phyloP scores from a whole-genome alignment of 2,113 vertebrate species.

The Strigops habroptila region DNA sequence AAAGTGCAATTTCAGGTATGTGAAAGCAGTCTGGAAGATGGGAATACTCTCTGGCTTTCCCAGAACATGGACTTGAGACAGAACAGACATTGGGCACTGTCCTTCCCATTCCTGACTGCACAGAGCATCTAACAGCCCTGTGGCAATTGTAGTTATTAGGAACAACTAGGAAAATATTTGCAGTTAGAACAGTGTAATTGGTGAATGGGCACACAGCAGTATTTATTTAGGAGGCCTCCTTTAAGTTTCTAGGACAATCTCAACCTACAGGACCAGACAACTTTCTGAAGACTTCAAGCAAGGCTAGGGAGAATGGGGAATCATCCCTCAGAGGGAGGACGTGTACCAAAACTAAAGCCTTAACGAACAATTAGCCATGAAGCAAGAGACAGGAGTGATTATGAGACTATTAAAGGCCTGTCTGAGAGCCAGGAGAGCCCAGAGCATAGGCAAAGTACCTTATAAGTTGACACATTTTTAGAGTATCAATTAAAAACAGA shows the following conservation, averaged over 20 bases:
- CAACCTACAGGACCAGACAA: background rate
- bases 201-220: background rate
- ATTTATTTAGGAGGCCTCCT: background rate
- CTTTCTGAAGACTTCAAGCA: background rate
- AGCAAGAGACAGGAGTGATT: background rate
- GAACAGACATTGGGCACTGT: background rate
- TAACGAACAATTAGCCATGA: background rate
- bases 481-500: conserved; percentile 7
- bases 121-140: background rate
- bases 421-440: background rate
- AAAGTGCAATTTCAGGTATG: background rate
- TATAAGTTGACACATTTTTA: background rate
- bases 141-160: background rate
- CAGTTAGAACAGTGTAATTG: background rate
- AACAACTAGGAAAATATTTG: background rate
- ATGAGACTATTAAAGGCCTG: background rate
- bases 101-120: background rate
- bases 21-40: background rate
- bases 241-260: background rate
- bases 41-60: background rate
- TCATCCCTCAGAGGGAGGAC: background rate
- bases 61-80: background rate
- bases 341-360: background rate
- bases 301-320: background rate
- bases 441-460: background rate